phyloP scores from a whole-genome alignment of 2,888 invertebrate species.

The Brenthis daphne region DNA sequence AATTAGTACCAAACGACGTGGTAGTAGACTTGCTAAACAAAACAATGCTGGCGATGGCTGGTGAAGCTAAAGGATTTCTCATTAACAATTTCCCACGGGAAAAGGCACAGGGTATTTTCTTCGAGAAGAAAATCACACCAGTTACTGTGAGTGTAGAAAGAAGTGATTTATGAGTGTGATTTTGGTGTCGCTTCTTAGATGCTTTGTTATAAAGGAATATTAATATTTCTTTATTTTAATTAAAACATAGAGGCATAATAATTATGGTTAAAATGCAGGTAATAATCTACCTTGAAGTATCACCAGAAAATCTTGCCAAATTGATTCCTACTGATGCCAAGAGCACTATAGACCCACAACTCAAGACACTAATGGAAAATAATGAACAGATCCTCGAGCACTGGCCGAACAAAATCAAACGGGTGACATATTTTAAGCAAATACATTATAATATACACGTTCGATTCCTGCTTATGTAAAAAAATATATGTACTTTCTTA shows the following conservation, averaged over 20 bases:
- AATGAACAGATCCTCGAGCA: slow-evolving; percentile 3
- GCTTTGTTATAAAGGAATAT: too few species aligned
- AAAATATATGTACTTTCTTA: too few species aligned
- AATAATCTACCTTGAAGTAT: slow-evolving; percentile 92
- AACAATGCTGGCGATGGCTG: slow-evolving; percentile 86
- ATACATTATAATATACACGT: not conserved
- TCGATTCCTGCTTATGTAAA: too few species aligned
- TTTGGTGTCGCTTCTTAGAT: too few species aligned
- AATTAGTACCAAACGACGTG: slow-evolving; percentile 93
- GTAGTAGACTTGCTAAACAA: slow-evolving; percentile 93
- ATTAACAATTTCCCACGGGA: slow-evolving; percentile 97
- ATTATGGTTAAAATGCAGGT: slow-evolving; percentile 54
- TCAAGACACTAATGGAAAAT: not conserved
- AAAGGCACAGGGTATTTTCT: slow-evolving; percentile 91
- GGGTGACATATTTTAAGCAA: not conserved
- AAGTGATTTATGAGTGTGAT: not conserved
- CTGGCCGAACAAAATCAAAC: slow-evolving; percentile 12
- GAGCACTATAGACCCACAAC: not conserved
- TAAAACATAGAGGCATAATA: too few species aligned
- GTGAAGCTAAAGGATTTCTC: slow-evolving; percentile 89
- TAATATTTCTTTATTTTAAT: too few species aligned
- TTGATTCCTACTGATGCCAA: not conserved
- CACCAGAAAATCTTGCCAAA: slow-evolving; percentile 87
- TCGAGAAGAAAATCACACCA: slow-evolving; percentile 89
- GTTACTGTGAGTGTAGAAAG: slow-evolving; percentile 54